Conservation (phyloP, 2,888 invertebrate species). For the Ischnura elegans region DNA sequence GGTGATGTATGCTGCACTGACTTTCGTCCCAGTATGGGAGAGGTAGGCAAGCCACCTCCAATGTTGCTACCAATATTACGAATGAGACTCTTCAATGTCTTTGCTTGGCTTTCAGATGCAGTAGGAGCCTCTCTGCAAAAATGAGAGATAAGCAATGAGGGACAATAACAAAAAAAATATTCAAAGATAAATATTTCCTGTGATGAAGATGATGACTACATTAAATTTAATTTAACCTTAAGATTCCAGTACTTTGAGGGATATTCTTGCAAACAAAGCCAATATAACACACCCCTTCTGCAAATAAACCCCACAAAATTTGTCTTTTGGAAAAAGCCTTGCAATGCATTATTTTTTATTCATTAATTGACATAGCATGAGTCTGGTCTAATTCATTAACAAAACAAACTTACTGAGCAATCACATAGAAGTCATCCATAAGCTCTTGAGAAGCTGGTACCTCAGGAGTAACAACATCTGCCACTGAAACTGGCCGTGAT, state of each 20-base stretch:
- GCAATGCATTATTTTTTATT: no score
- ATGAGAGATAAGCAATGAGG: no score
- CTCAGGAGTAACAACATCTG: slow-evolving; percentile 83
- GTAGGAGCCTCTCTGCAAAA: slow-evolving; percentile 78
- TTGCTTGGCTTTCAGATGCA: slow-evolving; percentile 84
- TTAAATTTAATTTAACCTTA: no score
- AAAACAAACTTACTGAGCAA: slow-evolving; percentile 84
- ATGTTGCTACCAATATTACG: slow-evolving; percentile 85
- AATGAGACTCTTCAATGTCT: slow-evolving; percentile 88
- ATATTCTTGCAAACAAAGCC: no score
- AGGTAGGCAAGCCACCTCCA: slow-evolving; percentile 79
- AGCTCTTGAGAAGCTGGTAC: slow-evolving; percentile 88
- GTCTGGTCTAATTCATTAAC: no score
- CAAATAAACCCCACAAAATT: no score
- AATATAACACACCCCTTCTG: no score
- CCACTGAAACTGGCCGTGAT: slow-evolving; percentile 77
- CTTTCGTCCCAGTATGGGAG: slow-evolving; percentile 89
- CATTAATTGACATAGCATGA: no score
- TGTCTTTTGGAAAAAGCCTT: no score
- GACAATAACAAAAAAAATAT: slow-evolving; percentile 37
- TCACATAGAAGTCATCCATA: slow-evolving; percentile 94
- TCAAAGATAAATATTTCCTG: no score
- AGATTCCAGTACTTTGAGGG: no score
- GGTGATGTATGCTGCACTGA: slow-evolving; percentile 63
- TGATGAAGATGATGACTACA: no score